Evolutionary conservation across 2,888 invertebrate species (phyloP), one percentile per base, ranked within the genome.

Genomic region (Baccha elongata): DNA sequence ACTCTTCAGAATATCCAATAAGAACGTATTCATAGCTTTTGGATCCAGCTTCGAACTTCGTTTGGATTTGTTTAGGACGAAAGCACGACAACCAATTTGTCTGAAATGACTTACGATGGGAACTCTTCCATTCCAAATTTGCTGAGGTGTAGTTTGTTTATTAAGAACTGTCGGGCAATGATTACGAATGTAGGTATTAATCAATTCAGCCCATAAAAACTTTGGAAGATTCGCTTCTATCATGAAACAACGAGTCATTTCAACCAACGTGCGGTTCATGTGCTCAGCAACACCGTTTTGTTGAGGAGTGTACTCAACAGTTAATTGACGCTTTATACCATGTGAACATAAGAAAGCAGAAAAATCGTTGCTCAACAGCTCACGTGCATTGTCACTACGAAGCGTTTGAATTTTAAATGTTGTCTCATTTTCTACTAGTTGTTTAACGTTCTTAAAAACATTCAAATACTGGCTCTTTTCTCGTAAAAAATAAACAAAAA

Each of bases 171-270:
- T 79, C 2, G 79, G 75, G 44, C 73, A 79, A 37, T 64, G 44
- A 58, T 58, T 72, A 17, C 72, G 52, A 50, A 72, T 58, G 17
- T 65, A 71, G 11, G 50, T 85, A 0, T 69, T 50, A 6, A 68
- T 35, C 15, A 71, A 73, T 13, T 83, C 83, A 23, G 67, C 85
- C 53, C 15, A 15, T 40, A 40, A 40, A 10, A 76, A 37, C 37
- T 72, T 87, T 86, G 29, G 86, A 7, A 87, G 37, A 8, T 78
- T 74, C 21, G 83, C 62, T 21, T 86, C 68, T 0, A 84, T 86
- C 42, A 79, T n/a, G n/a, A n/a, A n/a, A n/a, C n/a, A n/a, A n/a
- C n/a, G n/a, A n/a, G n/a, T n/a, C n/a, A n/a, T 78, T 21, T 87
- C 85, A 17, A 87, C 19, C 21, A 71, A 40, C 17, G 69, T 80